These are phyloP conservation scores for Leptinotarsa juncta DNA, from an alignment of 2,888 invertebrate species.

Conservation along the genomic window DNA sequence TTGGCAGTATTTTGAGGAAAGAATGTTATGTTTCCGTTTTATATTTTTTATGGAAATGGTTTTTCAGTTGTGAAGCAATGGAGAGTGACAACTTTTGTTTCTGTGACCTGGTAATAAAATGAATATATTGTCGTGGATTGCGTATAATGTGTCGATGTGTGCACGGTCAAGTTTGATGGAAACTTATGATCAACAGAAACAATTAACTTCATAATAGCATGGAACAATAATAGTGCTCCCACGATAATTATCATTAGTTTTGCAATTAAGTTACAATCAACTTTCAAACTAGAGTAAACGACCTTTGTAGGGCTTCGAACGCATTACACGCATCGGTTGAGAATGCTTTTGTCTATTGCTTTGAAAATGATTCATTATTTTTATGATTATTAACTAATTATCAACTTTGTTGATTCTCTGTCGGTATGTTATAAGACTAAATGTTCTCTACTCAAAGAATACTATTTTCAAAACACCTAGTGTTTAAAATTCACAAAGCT, in stretches of 20 bases:
- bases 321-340: not conserved
- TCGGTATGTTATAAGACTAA: too few species aligned
- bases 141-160: constrained; percentile 2
- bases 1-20: too few species aligned
- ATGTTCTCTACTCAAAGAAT: too few species aligned
- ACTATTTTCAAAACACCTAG: too few species aligned
- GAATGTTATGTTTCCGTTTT: too few species aligned
- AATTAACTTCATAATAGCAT: constrained; percentile 10
- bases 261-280: constrained; percentile 1
- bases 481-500: too few species aligned
- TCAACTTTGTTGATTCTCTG: too few species aligned
- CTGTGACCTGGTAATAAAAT: not conserved
- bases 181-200: constrained; percentile 6
- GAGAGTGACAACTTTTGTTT: not conserved
- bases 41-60: too few species aligned
- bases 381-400: too few species aligned
- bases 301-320: constrained; percentile 6
- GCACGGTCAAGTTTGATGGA: constrained; percentile 4
- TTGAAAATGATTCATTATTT: too few species aligned
- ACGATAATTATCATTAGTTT: not conserved
- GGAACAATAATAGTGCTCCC: constrained; percentile 18
- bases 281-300: constrained; percentile 6
- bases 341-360: too few species aligned
- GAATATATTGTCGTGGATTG: not conserved
- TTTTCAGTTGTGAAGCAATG: too few species aligned